A percentile compares a stretch with the other conserved stretches of the same genome.
Evolutionary conservation across 1,140 invertebrate species (phyloP).

Genomic region (Zophobas morio): DNA sequence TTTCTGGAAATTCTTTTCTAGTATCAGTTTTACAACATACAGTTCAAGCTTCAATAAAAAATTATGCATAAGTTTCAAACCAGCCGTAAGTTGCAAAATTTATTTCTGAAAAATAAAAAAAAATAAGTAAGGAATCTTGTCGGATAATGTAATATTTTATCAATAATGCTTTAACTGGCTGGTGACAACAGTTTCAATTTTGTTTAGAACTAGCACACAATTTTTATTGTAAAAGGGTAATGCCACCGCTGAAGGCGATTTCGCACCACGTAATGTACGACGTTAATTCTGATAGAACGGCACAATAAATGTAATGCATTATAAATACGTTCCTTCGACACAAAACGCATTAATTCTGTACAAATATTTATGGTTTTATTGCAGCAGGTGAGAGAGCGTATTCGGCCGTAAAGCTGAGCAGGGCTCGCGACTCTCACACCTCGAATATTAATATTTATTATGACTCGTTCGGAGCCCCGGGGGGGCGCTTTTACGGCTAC

Average conservation of each 20-base stretch:
- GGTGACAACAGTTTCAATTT: too few relatives aligned
- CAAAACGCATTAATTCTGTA: slow-evolving; percentile 62
- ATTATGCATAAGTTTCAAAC: too few relatives aligned
- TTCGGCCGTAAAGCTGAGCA: slow-evolving; percentile 54
- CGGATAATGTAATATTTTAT: too few relatives aligned
- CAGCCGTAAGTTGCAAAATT: too few relatives aligned
- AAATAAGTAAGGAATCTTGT: too few relatives aligned
- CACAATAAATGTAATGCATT: slow-evolving; percentile 57
- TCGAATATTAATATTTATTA: slow-evolving; percentile 65
- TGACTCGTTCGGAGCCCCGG: slow-evolving; percentile 59
- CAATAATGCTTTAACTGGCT: too few relatives aligned
- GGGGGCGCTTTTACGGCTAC: slow-evolving; percentile 59
- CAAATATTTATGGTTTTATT: slow-evolving; percentile 66
- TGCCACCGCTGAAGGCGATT: background rate
- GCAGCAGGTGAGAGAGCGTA: slow-evolving; percentile 61
- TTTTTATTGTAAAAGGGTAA: background rate
- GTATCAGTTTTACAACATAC: too few relatives aligned
- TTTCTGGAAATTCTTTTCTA: too few relatives aligned
- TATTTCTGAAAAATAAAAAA: too few relatives aligned
- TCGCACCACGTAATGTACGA: slow-evolving; percentile 49
- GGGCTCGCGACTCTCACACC: slow-evolving; percentile 59
- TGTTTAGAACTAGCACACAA: too few relatives aligned
- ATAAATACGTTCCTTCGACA: slow-evolving; percentile 59
- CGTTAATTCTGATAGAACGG: slow-evolving; percentile 50
- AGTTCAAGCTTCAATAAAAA: too few relatives aligned